A percentile compares a stretch with the other conserved stretches of the same genome.
Conservation (phyloP, 2,888 invertebrate species). For the Melieria picta region DNA sequence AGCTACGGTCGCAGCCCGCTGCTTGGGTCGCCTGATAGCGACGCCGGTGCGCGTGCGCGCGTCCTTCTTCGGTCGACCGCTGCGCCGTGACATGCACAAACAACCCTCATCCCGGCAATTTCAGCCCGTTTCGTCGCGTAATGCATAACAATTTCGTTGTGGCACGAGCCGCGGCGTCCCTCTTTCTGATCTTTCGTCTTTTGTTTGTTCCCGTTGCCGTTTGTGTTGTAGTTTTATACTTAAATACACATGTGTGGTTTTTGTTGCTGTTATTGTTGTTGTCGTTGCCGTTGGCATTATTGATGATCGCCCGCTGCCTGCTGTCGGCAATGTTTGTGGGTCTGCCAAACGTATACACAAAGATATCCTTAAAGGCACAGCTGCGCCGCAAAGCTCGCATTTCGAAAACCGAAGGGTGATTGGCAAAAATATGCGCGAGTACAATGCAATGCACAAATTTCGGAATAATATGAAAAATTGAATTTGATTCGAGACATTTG, state of each 20-base stretch:
- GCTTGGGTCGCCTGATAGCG: no score
- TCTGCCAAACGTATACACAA: no score
- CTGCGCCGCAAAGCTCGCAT: no score
- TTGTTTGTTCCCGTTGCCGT: constrained; percentile 40
- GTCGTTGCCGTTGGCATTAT: not conserved
- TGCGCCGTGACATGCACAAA: constrained; percentile 24
- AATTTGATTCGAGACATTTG: no score
- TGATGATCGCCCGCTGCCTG: not conserved
- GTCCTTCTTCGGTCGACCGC: constrained; percentile 26
- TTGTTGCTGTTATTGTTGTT: constrained; percentile 38
- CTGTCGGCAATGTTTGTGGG: no score
- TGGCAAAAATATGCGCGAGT: no score
- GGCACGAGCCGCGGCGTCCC: constrained; percentile 33
- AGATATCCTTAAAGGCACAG: no score
- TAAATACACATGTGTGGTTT: not conserved
- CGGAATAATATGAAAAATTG: no score
- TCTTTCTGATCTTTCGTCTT: not conserved
- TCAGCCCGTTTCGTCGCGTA: not conserved
- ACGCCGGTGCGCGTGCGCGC: not conserved
- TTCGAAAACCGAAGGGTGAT: no score
- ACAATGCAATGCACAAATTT: no score
- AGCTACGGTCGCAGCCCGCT: no score
- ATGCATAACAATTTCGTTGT: constrained; percentile 24
- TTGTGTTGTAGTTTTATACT: not conserved
- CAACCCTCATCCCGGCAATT: constrained; percentile 15